phyloP scores from a whole-genome alignment of 2,888 invertebrate species.

The Synergus itoensis region DNA sequence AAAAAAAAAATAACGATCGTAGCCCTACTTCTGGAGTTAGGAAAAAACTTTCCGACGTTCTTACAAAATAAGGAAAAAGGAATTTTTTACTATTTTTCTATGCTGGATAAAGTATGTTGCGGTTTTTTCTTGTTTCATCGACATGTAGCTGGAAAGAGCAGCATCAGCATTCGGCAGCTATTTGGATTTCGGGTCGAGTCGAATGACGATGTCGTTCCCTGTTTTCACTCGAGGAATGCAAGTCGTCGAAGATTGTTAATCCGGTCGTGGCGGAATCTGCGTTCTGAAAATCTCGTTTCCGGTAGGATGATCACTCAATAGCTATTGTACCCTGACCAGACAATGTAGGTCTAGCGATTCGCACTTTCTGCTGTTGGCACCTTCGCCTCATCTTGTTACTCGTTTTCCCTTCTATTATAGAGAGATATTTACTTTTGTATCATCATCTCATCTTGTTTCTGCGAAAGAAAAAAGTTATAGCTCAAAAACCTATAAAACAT shows the following conservation, averaged over 20 bases:
- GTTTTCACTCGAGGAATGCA: slow-evolving; percentile 65
- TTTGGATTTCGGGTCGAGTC: slow-evolving; percentile 56
- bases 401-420: slow-evolving; percentile 2
- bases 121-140: background rate
- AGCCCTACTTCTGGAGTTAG: slow-evolving; percentile 14
- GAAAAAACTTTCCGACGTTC: slow-evolving; percentile 10
- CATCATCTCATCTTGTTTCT: background rate
- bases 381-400: background rate
- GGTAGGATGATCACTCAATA: slow-evolving; percentile 37
- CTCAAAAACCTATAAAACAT: background rate
- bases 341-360: slow-evolving; percentile 25
- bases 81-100: background rate
- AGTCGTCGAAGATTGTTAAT: slow-evolving; percentile 45
- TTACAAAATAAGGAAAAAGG: slow-evolving; percentile 17
- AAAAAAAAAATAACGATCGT: slow-evolving; percentile 39
- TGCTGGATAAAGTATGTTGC: background rate
- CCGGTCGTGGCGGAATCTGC: slow-evolving; percentile 1
- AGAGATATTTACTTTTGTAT: background rate
- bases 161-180: slow-evolving; percentile 8
- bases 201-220: slow-evolving; percentile 43
- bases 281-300: slow-evolving; percentile 38
- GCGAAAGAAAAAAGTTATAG: background rate
- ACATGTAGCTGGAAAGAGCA: background rate
- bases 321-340: slow-evolving; percentile 15
- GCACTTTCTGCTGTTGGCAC: background rate